These are phyloP conservation scores for Austrofundulus limnaeus DNA, from an alignment of 2,113 vertebrate genomes.

Conservation along the genomic window DNA sequence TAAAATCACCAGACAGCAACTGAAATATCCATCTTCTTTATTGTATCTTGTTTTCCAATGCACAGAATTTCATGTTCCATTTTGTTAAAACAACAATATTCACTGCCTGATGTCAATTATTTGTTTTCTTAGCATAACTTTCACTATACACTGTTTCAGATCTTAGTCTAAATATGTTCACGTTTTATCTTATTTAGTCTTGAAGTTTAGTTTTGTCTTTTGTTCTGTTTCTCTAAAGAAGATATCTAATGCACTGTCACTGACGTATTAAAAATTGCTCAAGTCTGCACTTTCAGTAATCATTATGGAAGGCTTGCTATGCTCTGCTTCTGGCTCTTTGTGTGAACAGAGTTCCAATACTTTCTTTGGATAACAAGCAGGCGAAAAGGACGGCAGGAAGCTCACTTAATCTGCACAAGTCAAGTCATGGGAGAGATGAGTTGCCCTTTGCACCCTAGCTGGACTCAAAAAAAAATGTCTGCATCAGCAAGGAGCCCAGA, in stretches of 20 bases:
- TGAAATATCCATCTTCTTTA: too few species aligned
- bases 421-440: conserved; percentile 61
- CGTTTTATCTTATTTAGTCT: too few species aligned
- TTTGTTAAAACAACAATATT: too few species aligned
- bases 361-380: conserved; percentile 57
- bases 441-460: conserved; percentile 60
- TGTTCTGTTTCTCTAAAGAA: not conserved
- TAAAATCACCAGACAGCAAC: too few species aligned
- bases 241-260: not conserved
- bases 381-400: conserved; percentile 45
- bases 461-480: conserved; percentile 49
- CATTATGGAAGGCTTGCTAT: conserved; percentile 34
- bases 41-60: too few species aligned
- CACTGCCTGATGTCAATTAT: too few species aligned
- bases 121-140: too few species aligned
- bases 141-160: too few species aligned
- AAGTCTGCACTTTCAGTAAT: conserved; percentile 41
- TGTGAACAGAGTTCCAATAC: conserved; percentile 38
- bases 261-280: conserved; percentile 33
- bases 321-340: conserved; percentile 39
- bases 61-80: too few species aligned
- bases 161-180: too few species aligned
- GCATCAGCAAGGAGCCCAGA: conserved; percentile 55
- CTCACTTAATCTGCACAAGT: conserved; percentile 67
- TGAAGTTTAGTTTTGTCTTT: not conserved